phyloP scores from a whole-genome alignment of 2,888 invertebrate genomes.

The Dyspetes luteomarginatus region DNA sequence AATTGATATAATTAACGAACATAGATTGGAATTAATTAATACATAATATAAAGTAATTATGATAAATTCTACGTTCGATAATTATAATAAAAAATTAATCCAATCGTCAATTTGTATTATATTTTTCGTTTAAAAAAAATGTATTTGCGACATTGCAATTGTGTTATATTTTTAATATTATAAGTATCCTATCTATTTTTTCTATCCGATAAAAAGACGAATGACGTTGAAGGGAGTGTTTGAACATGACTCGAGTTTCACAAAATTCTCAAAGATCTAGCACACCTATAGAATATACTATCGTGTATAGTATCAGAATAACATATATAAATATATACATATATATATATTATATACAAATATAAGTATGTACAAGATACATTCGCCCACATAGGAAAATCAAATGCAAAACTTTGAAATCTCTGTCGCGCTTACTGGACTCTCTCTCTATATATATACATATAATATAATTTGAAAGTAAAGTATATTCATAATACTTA shows the following conservation, averaged over 20 bases:
- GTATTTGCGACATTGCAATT: too few relatives aligned
- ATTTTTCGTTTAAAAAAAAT: background rate
- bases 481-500: constrained; percentile 35
- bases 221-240: constrained; percentile 69
- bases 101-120: too few relatives aligned
- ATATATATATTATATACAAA: too few relatives aligned
- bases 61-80: too few relatives aligned
- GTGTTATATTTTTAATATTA: background rate
- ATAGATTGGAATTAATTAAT: background rate
- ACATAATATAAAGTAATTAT: too few relatives aligned
- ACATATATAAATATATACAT: too few relatives aligned
- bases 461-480: constrained; percentile 41
- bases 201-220: constrained; percentile 2
- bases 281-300: constrained; percentile 9
- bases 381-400: constrained; percentile 43
- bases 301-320: background rate
- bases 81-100: too few relatives aligned
- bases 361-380: constrained; percentile 10
- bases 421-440: background rate
- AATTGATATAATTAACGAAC: constrained; percentile 18
- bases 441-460: constrained; percentile 38
- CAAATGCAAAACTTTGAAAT: constrained; percentile 34
- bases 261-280: constrained; percentile 25
- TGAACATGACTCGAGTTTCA: constrained; percentile 68
- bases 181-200: constrained; percentile 6